Evolutionary conservation across 2,113 vertebrate species (phyloP), one percentile per base, ranked within the genome.

Genomic region (Epinephelus cyanopodus): DNA sequence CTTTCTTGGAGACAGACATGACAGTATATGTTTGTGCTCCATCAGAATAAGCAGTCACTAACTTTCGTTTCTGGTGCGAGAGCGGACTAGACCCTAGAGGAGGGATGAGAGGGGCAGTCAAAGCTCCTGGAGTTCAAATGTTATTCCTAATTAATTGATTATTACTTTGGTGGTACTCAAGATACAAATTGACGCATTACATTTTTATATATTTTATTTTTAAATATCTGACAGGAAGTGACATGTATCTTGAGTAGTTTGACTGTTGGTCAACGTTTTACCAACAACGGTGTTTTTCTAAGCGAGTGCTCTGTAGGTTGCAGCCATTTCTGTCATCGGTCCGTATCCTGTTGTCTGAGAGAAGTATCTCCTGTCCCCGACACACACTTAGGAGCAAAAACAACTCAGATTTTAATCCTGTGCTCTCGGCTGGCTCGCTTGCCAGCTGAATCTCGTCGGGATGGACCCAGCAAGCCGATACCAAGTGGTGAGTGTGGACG

Each of bases 381-480:
- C 37, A 18, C 12, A 25, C 1, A 12, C 2, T 2, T 9, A 19
- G 77, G 64, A 45, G 12, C 3, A n/a, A 27, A 37, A 27, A n/a
- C 19, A 3, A 48, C 21, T 21, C 3, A 23, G 45, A 13, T 23
- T 42, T 8, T 0, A 15, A 6, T 27, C 23, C 1, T 5, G 15
- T 70, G 37, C 56, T 25, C 52, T 74, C 80, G 72, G 77, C 90
- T 87, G 91, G 89, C 75, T 77, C 2, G 0, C 21, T 23, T 18
- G 84, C 85, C 89, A 81, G 87, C 87, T 77, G 58, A 62, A 77
- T n/a, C n/a, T 60, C 18, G 62, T 71, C 83, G 71, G 63, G 37
- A 94, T 94, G 93, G 93, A 94, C 56, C 92, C 91, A 89, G 89
- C 92, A 3, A 93, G 91, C 83, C 90, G 93, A 78, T 94, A 94